These are phyloP conservation scores for Babyrousa celebensis DNA, from an alignment of 2,797 vertebrate genomes.

Conservation along the genomic window DNA sequence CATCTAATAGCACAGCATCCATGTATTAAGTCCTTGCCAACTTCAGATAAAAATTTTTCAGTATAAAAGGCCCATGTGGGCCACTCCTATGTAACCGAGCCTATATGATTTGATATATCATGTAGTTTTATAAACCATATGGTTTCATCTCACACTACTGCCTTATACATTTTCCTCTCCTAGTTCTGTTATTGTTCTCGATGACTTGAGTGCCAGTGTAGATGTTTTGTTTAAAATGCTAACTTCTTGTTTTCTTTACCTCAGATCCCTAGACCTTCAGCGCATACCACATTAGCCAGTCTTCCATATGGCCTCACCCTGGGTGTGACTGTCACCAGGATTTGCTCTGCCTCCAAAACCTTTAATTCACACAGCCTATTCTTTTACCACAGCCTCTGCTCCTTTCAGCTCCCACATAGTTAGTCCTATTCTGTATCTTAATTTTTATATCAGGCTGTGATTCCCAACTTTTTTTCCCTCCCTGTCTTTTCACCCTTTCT, in stretches of 20 bases:
- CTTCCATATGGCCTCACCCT: background rate
- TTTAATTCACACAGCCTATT: background rate
- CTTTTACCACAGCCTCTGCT: background rate
- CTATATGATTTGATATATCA: background rate
- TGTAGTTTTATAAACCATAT: background rate
- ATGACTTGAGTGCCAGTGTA: constrained; percentile 24
- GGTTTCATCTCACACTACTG: background rate
- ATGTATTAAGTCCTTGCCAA: constrained; percentile 49
- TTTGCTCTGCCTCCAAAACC: constrained; percentile 54
- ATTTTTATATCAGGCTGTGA: background rate
- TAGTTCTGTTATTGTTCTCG: background rate
- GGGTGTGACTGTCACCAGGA: background rate
- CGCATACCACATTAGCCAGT: background rate
- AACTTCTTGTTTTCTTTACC: constrained; percentile 10
- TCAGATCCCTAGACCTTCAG: constrained; percentile 14
- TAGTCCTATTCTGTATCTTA: constrained; percentile 37
- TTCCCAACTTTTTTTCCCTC: constrained; percentile 19
- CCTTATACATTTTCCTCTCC: constrained; percentile 35
- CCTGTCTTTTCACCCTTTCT: constrained; percentile 15
- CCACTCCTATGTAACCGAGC: background rate
- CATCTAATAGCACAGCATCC: constrained; percentile 4
- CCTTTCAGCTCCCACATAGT: background rate
- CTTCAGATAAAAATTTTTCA: constrained; percentile 63
- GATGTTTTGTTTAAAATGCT: constrained; percentile 41
- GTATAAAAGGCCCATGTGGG: background rate